These are phyloP conservation scores for Larimichthys crocea DNA, from an alignment of 2,113 vertebrate genomes.

Conservation along the genomic window DNA sequence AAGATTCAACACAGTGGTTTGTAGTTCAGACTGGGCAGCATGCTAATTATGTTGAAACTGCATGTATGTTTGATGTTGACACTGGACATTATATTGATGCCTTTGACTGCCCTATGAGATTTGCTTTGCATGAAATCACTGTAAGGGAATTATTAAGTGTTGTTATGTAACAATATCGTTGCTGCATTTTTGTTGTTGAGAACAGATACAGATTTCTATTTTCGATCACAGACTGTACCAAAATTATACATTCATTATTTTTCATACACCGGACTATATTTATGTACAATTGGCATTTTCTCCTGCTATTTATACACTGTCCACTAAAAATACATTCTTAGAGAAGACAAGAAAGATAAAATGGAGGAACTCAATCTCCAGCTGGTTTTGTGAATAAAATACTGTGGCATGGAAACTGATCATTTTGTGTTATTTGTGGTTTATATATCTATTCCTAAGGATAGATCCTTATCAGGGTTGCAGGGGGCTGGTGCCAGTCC, in stretches of 20 bases:
- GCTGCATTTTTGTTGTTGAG: conserved; percentile 26
- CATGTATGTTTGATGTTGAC: conserved; percentile 59
- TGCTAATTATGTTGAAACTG: conserved; percentile 58
- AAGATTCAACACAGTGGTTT: conserved; percentile 8
- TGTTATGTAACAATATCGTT: conserved; percentile 26
- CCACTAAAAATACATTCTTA: conserved; percentile 37
- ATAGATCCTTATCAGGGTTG: no score
- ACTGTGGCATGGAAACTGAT: conserved; percentile 43
- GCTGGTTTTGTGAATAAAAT: conserved; percentile 67
- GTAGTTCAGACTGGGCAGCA: conserved; percentile 30
- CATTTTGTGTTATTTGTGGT: conserved; percentile 35
- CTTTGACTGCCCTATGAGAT: conserved; percentile 72
- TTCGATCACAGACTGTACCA: conserved; percentile 60
- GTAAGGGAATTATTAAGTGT: conserved; percentile 16
- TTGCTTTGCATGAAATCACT: conserved; percentile 70
- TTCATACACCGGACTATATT: conserved; percentile 58
- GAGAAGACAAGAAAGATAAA: conserved; percentile 22
- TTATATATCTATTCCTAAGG: not conserved
- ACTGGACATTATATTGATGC: conserved; percentile 53
- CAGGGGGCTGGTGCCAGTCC: no score
- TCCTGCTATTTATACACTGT: conserved; percentile 56
- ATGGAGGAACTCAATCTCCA: conserved; percentile 24
- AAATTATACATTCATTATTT: conserved; percentile 66
- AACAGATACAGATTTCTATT: conserved; percentile 61
- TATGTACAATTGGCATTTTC: conserved; percentile 63